phyloP scores from a whole-genome alignment of 2,797 vertebrate genomes.

The Amblyopsis hoosieri region DNA sequence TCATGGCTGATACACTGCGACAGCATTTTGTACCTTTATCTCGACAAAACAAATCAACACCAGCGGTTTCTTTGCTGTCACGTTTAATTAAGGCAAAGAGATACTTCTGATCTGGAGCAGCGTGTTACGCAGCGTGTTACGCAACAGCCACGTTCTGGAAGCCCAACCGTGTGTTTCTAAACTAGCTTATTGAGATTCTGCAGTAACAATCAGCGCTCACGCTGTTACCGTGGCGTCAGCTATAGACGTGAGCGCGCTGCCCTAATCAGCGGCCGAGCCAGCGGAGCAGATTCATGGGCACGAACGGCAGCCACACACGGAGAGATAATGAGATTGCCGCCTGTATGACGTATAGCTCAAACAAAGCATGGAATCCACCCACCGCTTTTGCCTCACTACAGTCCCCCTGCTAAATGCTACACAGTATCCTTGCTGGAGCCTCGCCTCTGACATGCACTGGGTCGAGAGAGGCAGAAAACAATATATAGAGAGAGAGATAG shows the following conservation, averaged over 20 bases:
- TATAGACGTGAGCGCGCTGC: too few species aligned
- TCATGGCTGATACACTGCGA: conserved; percentile 33
- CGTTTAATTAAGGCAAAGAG: conserved; percentile 60
- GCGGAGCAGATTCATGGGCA: background rate
- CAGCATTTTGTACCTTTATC: conserved; percentile 61
- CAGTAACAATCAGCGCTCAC: too few species aligned
- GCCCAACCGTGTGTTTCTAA: conserved; percentile 19
- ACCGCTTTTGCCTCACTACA: conserved; percentile 22
- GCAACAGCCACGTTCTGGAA: conserved; percentile 26
- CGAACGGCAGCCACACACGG: conserved; percentile 13
- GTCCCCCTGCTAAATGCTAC: conserved; percentile 38
- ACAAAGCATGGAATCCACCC: conserved; percentile 12
- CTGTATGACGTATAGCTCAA: background rate
- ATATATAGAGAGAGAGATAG: background rate
- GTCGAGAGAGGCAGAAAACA: background rate
- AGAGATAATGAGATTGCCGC: conserved; percentile 27
- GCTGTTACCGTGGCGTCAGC: too few species aligned
- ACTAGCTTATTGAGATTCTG: background rate
- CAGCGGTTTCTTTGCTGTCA: conserved; percentile 19
- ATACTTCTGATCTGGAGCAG: conserved; percentile 49
- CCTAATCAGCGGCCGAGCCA: too few species aligned
- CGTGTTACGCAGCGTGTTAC: conserved; percentile 31
- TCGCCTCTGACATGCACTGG: background rate
- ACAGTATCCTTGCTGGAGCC: conserved; percentile 38
- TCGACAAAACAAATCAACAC: conserved; percentile 46